Evolutionary conservation across 1,140 invertebrate genomes (phyloP), one percentile per base, ranked within the genome.

Genomic region (Caenorhabditis tropicalis): DNA sequence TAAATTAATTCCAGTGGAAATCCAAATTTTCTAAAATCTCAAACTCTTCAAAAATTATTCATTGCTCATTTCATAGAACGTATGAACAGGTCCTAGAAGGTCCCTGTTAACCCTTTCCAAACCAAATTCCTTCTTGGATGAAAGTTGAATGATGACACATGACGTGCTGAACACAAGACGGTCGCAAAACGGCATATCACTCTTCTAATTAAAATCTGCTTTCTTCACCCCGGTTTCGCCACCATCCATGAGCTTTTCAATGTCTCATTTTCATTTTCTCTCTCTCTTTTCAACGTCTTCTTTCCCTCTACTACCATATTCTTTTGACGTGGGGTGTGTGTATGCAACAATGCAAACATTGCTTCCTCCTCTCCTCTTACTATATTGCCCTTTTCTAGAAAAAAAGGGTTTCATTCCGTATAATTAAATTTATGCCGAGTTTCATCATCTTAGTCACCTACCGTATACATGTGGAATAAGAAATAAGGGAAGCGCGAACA

Each of bases 311-410:
- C 65, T 74, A 74, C 36, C 65, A 74, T 74, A 74, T 74, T 74
- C 65, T 74, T 74, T 74, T 74, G 65, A 74, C 65, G 65, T 74
- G 65, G 36, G n/a, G n/a, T n/a, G n/a, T 74, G n/a, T 36, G 65
- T 74, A 29, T 74, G 65, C 65, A 74, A 74, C 65, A 74, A 74
- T 43, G 65, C 65, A 74, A 74, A 74, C 65, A 74, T 74, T 74
- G 65, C 36, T 74, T 74, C 21, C 65, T 74, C 65, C 3, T 24
- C 36, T 65, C 65, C 43, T 74, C 36, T 74, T 36, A 74, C 65
- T 43, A 74, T 74, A 74, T 74, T 74, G 36, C 29, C 36, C 65
- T 74, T 74, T 74, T 74, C n/a, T 43, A 19, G 36, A 43, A 74
- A 74, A 43, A 33, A 46, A 15, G 19, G n/a, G 29, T 74, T 43